These are phyloP conservation scores for Allobates femoralis DNA, from an alignment of 2,797 vertebrate species.

Conservation along the genomic window DNA sequence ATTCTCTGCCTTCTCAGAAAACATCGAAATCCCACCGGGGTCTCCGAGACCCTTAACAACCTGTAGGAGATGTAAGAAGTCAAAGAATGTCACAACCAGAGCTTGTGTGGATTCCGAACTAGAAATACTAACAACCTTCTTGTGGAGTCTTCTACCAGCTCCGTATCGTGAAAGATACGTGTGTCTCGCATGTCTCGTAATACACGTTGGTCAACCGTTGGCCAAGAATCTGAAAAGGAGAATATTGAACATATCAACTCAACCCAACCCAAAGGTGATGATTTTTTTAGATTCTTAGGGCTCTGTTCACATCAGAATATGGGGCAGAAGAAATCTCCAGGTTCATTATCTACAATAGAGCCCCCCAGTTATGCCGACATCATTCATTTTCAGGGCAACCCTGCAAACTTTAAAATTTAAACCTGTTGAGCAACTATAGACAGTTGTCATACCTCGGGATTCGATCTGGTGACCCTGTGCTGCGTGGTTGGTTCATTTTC, in stretches of 20 bases:
- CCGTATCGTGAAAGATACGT: background rate
- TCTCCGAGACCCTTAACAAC: constrained; percentile 3
- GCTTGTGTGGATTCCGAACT: background rate
- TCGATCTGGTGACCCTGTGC: too few species aligned
- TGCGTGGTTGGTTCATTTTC: too few species aligned
- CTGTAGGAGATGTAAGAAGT: background rate
- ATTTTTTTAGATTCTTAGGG: too few species aligned
- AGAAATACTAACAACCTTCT: background rate
- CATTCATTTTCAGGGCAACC: too few species aligned
- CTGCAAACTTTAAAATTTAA: too few species aligned
- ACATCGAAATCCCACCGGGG: constrained; percentile 6
- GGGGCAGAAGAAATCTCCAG: too few species aligned
- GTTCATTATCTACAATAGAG: too few species aligned
- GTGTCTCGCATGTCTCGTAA: background rate
- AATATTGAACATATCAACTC: background rate
- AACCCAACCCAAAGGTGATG: background rate
- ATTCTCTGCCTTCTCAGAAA: constrained; percentile 3
- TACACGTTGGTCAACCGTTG: too few species aligned
- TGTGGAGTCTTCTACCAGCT: background rate
- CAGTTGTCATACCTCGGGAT: too few species aligned
- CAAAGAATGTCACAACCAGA: background rate
- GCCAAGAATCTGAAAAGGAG: background rate
- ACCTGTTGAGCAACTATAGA: too few species aligned
- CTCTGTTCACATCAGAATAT: too few species aligned
- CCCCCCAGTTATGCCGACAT: too few species aligned